Percentiles rank a stretch among this genome's conserved stretches.
phyloP scores from a whole-genome alignment of 1,140 invertebrate species.

The Matsumurasca onukii region DNA sequence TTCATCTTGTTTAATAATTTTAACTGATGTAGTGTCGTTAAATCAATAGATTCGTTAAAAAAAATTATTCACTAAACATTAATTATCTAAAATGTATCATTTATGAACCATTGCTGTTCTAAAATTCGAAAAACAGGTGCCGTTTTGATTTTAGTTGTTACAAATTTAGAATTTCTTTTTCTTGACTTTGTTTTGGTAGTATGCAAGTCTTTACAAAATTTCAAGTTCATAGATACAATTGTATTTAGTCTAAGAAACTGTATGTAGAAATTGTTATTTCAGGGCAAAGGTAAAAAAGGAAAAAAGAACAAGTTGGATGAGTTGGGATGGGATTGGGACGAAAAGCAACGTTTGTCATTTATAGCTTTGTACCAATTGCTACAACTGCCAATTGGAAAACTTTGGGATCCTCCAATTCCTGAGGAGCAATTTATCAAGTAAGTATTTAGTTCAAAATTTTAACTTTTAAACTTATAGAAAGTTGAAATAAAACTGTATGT shows the following conservation, averaged over 20 bases:
- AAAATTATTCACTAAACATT: too few relatives aligned
- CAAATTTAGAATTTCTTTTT: neutral
- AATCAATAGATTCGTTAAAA: too few relatives aligned
- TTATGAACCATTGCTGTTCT: neutral
- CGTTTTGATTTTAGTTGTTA: neutral
- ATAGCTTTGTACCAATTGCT: conserved; percentile 62
- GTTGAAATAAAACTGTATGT: neutral
- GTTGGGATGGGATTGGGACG: conserved; percentile 57
- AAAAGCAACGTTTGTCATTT: conserved; percentile 59
- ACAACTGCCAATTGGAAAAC: conserved; percentile 65
- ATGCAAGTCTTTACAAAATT: too few relatives aligned
- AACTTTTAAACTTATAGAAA: neutral
- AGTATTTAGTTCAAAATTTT: conserved; percentile 43
- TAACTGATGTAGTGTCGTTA: too few relatives aligned
- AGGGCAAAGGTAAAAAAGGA: conserved; percentile 38
- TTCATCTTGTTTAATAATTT: too few relatives aligned
- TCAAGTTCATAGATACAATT: too few relatives aligned
- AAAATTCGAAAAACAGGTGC: neutral
- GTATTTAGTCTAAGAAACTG: too few relatives aligned
- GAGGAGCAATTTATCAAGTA: conserved; percentile 85
- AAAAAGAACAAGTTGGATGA: conserved; percentile 47
- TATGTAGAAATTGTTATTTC: conserved; percentile 20
- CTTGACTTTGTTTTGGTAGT: neutral
- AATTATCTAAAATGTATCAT: neutral
- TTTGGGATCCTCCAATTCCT: conserved; percentile 79